These are phyloP conservation scores for Tangara arthus DNA, from an alignment of 2,797 vertebrate species.

Conservation along the genomic window DNA sequence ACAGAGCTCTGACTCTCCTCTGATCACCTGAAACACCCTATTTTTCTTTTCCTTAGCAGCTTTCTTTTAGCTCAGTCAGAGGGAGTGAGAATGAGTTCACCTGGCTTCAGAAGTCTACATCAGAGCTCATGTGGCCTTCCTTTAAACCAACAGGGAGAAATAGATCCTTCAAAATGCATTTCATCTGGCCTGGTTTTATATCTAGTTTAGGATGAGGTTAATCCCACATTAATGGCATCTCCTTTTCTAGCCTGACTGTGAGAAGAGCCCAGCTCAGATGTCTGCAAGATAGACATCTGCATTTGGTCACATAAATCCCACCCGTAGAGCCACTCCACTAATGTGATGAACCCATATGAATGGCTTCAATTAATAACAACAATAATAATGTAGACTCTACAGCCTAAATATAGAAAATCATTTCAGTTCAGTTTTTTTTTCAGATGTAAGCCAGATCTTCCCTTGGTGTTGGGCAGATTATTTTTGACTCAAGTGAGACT, in stretches of 20 bases:
- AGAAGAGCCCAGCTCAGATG: constrained; percentile 57
- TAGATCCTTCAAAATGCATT: not conserved
- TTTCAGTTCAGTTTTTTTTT: not conserved
- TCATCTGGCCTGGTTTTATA: constrained; percentile 33
- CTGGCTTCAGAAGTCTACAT: not conserved
- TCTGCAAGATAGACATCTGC: constrained; percentile 66
- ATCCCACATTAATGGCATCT: constrained; percentile 61
- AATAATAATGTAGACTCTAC: constrained; percentile 23
- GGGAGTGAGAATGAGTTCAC: not conserved
- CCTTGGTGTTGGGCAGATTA: not conserved
- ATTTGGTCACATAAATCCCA: constrained; percentile 65
- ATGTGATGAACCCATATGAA: constrained; percentile 51
- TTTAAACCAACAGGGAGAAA: not conserved
- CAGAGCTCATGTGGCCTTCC: not conserved
- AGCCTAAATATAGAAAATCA: constrained; percentile 47
- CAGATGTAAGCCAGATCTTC: not conserved
- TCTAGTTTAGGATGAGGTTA: constrained; percentile 54
- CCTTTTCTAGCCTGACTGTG: constrained; percentile 32
- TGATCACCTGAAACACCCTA: not conserved
- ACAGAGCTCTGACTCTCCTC: not conserved
- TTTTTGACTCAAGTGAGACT: not conserved
- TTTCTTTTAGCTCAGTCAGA: not conserved
- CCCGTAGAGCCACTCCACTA: constrained; percentile 25
- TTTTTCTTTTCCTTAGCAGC: not conserved
- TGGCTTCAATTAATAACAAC: constrained; percentile 64